Evolutionary conservation across 2,888 invertebrate species (phyloP).

Genomic region (Oxycera nigricornis): DNA sequence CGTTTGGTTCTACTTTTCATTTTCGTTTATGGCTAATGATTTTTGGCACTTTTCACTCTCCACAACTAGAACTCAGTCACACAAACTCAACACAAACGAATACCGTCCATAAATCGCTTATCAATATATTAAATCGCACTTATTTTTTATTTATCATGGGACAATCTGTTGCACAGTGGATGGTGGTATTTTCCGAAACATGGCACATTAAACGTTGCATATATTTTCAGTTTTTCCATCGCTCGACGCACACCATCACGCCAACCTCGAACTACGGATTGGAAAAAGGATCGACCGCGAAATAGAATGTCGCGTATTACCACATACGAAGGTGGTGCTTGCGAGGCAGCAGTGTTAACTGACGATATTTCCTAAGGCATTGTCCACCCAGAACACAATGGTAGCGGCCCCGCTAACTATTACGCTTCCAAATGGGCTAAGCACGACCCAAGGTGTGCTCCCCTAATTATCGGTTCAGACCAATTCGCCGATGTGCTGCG

Average conservation of each 20-base stretch:
- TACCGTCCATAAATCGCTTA: no score
- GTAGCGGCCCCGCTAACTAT: constrained; percentile 15
- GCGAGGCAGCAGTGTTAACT: constrained; percentile 13
- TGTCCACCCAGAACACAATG: constrained; percentile 9
- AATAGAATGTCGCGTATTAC: constrained; percentile 20
- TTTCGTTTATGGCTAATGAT: constrained; percentile 36
- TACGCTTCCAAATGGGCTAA: constrained; percentile 36
- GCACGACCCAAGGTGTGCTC: constrained; percentile 46
- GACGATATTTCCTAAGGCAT: background rate
- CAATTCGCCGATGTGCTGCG: constrained; percentile 6
- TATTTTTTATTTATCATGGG: no score
- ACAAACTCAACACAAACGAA: no score
- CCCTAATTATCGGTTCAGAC: constrained; percentile 44
- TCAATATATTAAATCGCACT: no score
- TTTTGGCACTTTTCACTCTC: constrained; percentile 22
- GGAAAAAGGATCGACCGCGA: background rate
- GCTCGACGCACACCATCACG: background rate
- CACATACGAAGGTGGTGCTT: background rate
- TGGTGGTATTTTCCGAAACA: no score
- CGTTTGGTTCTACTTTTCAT: constrained; percentile 53
- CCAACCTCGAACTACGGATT: no score
- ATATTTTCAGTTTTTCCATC: constrained; percentile 18
- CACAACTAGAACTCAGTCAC: no score
- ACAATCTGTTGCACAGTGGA: no score
- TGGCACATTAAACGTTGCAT: no score